Evolutionary conservation across 2,888 invertebrate species (phyloP).

Genomic region (Vanessa cardui): DNA sequence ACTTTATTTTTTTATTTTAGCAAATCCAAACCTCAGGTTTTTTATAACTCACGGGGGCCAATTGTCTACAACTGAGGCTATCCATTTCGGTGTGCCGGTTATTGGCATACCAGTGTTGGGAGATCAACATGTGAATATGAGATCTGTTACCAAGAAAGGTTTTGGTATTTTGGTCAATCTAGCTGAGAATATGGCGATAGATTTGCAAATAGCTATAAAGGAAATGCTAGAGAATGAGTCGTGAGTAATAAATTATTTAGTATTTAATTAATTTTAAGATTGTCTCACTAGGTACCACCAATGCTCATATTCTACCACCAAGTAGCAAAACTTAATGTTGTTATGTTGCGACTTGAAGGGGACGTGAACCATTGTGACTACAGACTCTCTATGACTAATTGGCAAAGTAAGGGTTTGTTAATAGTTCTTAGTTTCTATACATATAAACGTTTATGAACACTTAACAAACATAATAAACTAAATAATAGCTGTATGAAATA

Average conservation of each 20-base stretch:
- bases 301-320: too few species aligned
- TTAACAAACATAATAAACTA: too few species aligned
- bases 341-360: too few species aligned
- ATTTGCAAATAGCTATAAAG: slow-evolving; percentile 51
- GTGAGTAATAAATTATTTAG: slow-evolving; percentile 45
- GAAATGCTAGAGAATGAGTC: slow-evolving; percentile 58
- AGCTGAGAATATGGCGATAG: slow-evolving; percentile 50
- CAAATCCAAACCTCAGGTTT: slow-evolving; percentile 54
- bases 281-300: too few species aligned
- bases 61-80: slow-evolving; percentile 63
- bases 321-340: too few species aligned
- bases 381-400: too few species aligned
- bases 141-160: slow-evolving; percentile 54
- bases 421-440: too few species aligned
- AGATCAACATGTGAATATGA: slow-evolving; percentile 65
- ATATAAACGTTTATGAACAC: too few species aligned
- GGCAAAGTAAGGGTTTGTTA: too few species aligned
- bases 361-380: too few species aligned
- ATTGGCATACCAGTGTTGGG: slow-evolving; percentile 63
- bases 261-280: too few species aligned
- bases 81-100: slow-evolving; percentile 67
- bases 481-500: too few species aligned
- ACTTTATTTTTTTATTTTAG: slow-evolving; percentile 27
- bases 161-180: slow-evolving; percentile 55
- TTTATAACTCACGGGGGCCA: slow-evolving; percentile 72